Conservation (phyloP, 2,113 vertebrate species). For the Vidua macroura region DNA sequence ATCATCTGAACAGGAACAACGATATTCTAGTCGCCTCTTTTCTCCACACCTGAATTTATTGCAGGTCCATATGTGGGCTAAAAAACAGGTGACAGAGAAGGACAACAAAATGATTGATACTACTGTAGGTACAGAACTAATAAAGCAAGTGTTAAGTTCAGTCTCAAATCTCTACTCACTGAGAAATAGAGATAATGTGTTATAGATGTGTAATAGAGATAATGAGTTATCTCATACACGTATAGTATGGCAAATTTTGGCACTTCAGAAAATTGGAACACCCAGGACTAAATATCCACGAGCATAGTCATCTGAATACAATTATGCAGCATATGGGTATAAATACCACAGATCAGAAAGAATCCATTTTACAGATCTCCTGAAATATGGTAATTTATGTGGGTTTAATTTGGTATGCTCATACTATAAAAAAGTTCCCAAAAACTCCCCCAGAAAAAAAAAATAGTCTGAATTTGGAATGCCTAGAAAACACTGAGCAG, state of each 20-base stretch:
- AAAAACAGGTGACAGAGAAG: conserved; percentile 1
- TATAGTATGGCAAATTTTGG: neutral
- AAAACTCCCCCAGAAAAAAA: neutral
- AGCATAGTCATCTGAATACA: neutral
- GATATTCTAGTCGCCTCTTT: conserved; percentile 72
- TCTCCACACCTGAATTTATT: conserved; percentile 80
- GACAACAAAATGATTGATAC: neutral
- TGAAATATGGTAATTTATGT: neutral
- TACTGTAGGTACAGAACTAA: neutral
- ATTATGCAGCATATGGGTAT: neutral
- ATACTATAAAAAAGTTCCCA: neutral
- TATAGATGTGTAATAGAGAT: neutral
- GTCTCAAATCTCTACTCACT: neutral
- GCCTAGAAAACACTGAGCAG: neutral
- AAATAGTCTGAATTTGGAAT: neutral
- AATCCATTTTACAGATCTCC: neutral
- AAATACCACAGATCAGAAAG: neutral
- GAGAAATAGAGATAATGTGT: neutral
- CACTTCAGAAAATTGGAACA: neutral
- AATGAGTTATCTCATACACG: neutral
- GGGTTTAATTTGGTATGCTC: neutral
- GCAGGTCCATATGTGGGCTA: conserved; percentile 78
- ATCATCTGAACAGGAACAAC: conserved; percentile 78
- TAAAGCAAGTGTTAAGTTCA: neutral
- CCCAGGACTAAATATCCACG: neutral